Base-by-base conservation (phyloP, 2,113 vertebrate genomes). In the Protobothrops flavoviridis region DNA sequence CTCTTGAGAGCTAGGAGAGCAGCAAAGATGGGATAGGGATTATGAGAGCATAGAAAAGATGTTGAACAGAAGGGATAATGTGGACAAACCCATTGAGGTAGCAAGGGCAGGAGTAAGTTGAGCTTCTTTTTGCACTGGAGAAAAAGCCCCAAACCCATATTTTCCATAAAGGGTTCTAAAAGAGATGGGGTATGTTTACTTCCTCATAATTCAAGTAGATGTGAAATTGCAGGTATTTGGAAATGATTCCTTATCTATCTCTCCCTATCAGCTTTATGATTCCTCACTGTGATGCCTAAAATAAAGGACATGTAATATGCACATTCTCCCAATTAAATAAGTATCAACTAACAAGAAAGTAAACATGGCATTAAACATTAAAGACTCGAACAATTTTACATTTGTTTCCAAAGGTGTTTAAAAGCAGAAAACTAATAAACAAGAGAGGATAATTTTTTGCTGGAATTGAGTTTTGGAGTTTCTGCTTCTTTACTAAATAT, bases 401-500 rank as follows among this genome's bases (percentile, higher is more conserved):
- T 93, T 48, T 91, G 13, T 17, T 96, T 96, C 45, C 92, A 92
- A 92, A 50, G 89, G 57, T 86, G 5, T 10, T 85, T 88, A 12
- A 85, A 33, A 33, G 90, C 93, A 93, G 92, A 92, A 94, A 94
- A 3, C 0, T 20, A 87, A 94, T 89, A 56, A 85, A 1, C 15
- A 87, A 39, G 9, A 88, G 20, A 85, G 93, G 88, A 39, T 92
- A 48, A 8, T 10, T 87, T 93, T 94, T 93, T 93, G 91, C 50
- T 57, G 87, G 86, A 93, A 10, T 89, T 92, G 94, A 4, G 11
- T 17, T 91, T n/a, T 48, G 12, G 0, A 56, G 48, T 93, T 94
- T 39, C 56, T 93, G 11, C 57, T 91, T 86, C 56, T 45, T 89
- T 13, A 53, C 81, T 90, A 93, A 95, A 94, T 93, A 94, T 94